These are phyloP conservation scores for Drosophila rellima DNA, from an alignment of 2,888 invertebrate genomes.

Conservation along the genomic window DNA sequence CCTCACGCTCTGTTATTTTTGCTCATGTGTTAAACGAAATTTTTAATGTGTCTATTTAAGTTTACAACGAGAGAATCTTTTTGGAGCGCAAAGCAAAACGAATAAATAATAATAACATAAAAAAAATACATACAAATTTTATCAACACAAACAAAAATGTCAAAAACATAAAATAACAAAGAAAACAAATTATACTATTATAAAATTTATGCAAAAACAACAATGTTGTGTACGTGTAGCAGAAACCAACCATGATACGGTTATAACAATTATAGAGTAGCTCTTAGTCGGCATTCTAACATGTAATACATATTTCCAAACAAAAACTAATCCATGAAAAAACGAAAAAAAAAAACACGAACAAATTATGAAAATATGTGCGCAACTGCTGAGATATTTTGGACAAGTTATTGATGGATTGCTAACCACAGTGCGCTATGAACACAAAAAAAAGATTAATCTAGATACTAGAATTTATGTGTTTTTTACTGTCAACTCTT, in stretches of 20 bases:
- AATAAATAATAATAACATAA: conserved; percentile 15
- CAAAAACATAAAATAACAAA: conserved; percentile 33
- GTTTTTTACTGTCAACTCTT: conserved; percentile 57
- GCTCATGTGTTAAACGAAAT: conserved; percentile 61
- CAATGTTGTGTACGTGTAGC: conserved; percentile 38
- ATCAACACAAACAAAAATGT: conserved; percentile 39
- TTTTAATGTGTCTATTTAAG: conserved; percentile 44
- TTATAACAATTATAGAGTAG: conserved; percentile 59
- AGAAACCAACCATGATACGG: conserved; percentile 31
- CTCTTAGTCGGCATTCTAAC: conserved; percentile 62
- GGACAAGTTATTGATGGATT: conserved; percentile 13
- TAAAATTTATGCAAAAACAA: conserved; percentile 41
- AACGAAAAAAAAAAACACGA: conserved; percentile 11
- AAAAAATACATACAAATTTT: conserved; percentile 22
- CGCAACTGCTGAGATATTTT: conserved; percentile 29
- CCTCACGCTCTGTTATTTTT: conserved; percentile 65
- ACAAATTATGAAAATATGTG: conserved; percentile 18
- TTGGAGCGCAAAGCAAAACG: conserved; percentile 41
- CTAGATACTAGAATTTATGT: conserved; percentile 50
- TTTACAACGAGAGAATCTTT: conserved; percentile 41
- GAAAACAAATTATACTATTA: conserved; percentile 27
- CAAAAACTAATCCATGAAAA: conserved; percentile 54
- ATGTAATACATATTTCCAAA: conserved; percentile 51
- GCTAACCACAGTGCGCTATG: conserved; percentile 54
- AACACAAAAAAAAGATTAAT: conserved; percentile 34